Conservation (phyloP, 2,797 vertebrate species). For the Spheniscus humboldti region DNA sequence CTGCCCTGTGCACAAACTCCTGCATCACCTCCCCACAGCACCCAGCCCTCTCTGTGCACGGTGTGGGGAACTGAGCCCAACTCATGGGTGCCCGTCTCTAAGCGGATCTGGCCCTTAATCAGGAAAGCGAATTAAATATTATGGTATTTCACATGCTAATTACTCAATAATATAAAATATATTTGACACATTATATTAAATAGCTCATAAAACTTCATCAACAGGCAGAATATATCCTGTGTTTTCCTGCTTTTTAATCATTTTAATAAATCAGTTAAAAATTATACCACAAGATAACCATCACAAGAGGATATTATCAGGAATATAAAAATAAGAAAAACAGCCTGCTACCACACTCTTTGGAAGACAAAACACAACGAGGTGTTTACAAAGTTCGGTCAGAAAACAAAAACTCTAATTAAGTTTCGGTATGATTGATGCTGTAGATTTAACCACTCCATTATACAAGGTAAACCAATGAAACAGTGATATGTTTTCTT, state of each 20-base stretch:
- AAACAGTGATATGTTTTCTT: neutral
- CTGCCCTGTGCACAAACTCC: neutral
- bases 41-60: neutral
- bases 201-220: constrained; percentile 21
- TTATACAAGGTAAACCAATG: neutral
- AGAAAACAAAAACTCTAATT: neutral
- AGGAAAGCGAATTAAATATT: neutral
- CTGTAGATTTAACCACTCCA: neutral
- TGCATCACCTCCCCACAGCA: neutral
- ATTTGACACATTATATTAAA: neutral
- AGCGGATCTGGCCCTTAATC: neutral
- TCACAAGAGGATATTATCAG: neutral
- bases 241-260: neutral
- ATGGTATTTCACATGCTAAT: neutral
- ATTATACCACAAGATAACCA: neutral
- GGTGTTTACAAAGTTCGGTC: neutral
- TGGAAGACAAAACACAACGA: neutral
- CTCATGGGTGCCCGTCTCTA: neutral
- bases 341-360: neutral
- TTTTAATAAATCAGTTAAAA: constrained; percentile 2
- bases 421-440: neutral
- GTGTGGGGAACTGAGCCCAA: neutral
- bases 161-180: neutral
- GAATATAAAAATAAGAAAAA: neutral
- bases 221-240: neutral